These are phyloP conservation scores for Hormiphora californensis DNA, from an alignment of 37 sponge, comb jelly and placozoan species.

Conservation along the genomic window DNA sequence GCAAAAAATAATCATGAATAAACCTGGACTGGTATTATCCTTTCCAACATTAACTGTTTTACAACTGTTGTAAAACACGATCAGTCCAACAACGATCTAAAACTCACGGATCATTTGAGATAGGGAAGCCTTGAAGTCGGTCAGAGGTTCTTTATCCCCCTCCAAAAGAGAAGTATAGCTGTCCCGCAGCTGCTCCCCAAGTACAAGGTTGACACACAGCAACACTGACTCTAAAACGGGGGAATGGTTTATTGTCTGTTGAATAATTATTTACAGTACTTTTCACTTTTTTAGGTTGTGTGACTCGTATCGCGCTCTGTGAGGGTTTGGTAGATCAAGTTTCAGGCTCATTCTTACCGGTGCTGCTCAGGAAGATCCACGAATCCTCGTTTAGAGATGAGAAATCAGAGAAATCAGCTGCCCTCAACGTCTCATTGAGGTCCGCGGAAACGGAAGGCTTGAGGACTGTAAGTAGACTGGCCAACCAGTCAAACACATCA, in stretches of 20 bases:
- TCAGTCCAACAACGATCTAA: neutral
- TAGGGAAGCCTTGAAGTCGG: neutral
- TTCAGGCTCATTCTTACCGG: neutral
- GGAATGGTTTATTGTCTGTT: neutral
- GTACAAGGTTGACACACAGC: neutral
- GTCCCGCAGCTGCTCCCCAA: slow-evolving; percentile 32
- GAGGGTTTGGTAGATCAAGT: neutral
- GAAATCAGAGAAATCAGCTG: slow-evolving; percentile 35
- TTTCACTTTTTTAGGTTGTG: too few relatives aligned
- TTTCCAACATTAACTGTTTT: neutral
- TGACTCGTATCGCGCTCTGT: too few relatives aligned
- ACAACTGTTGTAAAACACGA: neutral
- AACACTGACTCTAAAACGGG: neutral
- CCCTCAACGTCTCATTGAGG: neutral
- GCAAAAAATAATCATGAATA: neutral
- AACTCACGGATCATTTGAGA: neutral
- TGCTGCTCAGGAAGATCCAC: neutral
- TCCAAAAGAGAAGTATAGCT: neutral
- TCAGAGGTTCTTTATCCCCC: slow-evolving; percentile 9
- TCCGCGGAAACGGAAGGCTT: slow-evolving; percentile 2
- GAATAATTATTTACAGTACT: too few relatives aligned
- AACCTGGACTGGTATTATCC: neutral
- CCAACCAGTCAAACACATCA: slow-evolving; percentile 28
- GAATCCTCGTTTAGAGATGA: neutral
- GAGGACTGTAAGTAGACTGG: neutral